Evolutionary conservation across 2,797 vertebrate genomes (phyloP).

Genomic region (Enteromius unitaeniatus): DNA sequence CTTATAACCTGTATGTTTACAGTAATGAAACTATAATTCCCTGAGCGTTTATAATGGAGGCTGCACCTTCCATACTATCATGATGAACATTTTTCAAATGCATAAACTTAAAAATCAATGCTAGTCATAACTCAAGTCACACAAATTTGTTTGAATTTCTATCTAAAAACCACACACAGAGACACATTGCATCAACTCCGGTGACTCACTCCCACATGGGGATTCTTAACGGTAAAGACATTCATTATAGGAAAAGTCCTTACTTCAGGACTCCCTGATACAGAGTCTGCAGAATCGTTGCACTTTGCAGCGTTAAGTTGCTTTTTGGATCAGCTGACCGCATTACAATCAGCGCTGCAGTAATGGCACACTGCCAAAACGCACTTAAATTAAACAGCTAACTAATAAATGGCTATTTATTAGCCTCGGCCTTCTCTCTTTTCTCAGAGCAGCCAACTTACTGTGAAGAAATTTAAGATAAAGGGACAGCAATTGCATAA

Average conservation of each 20-base stretch:
- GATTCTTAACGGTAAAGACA: not conserved
- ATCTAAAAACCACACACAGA: not conserved
- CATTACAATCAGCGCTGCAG: constrained; percentile 39
- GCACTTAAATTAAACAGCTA: constrained; percentile 43
- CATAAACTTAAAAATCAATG: not conserved
- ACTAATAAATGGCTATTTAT: constrained; percentile 42
- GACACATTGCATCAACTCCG: not conserved
- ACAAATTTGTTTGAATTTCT: not conserved
- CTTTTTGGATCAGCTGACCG: constrained; percentile 10
- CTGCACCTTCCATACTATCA: not conserved
- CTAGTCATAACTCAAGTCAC: not conserved
- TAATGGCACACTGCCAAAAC: constrained; percentile 32
- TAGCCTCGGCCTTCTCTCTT: not conserved
- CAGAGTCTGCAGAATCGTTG: constrained; percentile 25
- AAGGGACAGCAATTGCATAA: constrained; percentile 48
- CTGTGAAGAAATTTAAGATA: constrained; percentile 35
- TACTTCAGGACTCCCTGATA: constrained; percentile 15
- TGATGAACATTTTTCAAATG: not conserved
- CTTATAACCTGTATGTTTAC: constrained; percentile 19
- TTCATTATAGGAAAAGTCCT: constrained; percentile 28
- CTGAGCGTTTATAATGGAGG: not conserved
- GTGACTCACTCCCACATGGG: not conserved
- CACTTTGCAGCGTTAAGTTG: not conserved
- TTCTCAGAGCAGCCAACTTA: constrained; percentile 35
- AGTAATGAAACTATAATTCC: constrained; percentile 12